Percentiles rank a stretch among this genome's conserved stretches.
Evolutionary conservation across 2,797 vertebrate species (phyloP).

Genomic region (Craterocephalus amniculus): DNA sequence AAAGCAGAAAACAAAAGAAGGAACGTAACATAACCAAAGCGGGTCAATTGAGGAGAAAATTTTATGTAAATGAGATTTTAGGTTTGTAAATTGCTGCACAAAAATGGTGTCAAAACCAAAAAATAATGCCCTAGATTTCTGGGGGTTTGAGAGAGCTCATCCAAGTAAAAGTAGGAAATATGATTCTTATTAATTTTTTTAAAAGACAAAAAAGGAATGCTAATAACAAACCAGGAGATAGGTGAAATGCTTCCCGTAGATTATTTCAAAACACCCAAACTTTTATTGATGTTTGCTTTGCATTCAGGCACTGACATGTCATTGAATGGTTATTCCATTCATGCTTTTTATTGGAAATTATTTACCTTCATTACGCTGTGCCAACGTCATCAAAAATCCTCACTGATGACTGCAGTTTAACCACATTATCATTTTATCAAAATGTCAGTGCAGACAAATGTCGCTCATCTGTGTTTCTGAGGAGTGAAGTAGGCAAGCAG

Average conservation of each 20-base stretch:
- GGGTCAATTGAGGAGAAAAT: background rate
- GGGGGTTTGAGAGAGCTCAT: background rate
- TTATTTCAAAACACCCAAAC: background rate
- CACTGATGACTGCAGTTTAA: conserved; percentile 36
- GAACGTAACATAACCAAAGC: conserved; percentile 4
- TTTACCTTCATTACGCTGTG: conserved; percentile 1
- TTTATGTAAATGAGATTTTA: conserved; percentile 1
- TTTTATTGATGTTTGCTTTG: background rate
- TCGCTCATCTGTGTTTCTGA: conserved; percentile 30
- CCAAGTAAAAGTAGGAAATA: background rate
- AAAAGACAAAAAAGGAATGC: background rate
- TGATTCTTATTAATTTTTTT: background rate
- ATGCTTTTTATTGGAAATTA: background rate
- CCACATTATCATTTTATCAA: conserved; percentile 27
- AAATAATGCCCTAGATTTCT: too few species aligned
- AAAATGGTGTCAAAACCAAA: background rate
- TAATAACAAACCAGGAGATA: background rate
- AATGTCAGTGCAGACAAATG: conserved; percentile 24
- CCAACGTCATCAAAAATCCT: conserved; percentile 25
- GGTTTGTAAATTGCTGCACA: conserved; percentile 3
- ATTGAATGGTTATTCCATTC: background rate
- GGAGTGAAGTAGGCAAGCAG: conserved; percentile 23
- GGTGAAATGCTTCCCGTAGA: background rate
- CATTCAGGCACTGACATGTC: background rate
- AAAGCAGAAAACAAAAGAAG: background rate